These are phyloP conservation scores for Pachyramphus minor DNA, from an alignment of 2,113 vertebrate genomes.

Conservation along the genomic window DNA sequence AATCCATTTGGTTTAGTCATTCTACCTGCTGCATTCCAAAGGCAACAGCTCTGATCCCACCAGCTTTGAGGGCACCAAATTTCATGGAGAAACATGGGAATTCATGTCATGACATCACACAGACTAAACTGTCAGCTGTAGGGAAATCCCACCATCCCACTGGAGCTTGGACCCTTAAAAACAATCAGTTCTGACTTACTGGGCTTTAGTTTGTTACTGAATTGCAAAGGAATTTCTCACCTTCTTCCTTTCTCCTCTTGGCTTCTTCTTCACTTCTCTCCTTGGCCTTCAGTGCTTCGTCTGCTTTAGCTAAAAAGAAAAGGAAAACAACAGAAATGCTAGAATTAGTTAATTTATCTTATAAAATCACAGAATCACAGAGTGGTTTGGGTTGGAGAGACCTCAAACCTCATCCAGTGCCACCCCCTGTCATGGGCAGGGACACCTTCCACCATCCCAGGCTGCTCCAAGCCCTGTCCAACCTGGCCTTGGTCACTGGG, in stretches of 20 bases:
- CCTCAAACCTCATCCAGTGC: fast-evolving
- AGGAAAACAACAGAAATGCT: neutral
- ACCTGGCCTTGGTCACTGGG: fast-evolving
- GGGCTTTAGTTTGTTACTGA: neutral
- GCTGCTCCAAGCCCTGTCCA: neutral
- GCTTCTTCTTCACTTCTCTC: constrained; percentile 90
- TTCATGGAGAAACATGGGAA: neutral
- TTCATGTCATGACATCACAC: neutral
- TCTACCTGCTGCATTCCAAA: neutral
- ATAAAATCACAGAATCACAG: neutral
- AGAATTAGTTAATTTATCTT: neutral
- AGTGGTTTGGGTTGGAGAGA: neutral
- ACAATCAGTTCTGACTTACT: fast-evolving
- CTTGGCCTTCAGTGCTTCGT: constrained; percentile 90
- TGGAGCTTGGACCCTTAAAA: neutral
- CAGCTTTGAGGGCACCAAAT: neutral
- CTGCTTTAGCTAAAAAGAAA: constrained; percentile 86
- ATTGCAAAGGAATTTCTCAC: constrained; percentile 55
- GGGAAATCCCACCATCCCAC: neutral
- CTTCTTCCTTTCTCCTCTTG: constrained; percentile 86
- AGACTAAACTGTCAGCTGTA: neutral
- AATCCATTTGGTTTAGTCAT: fast-evolving
- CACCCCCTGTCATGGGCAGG: neutral
- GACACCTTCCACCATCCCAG: neutral
- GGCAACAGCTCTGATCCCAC: neutral